Conservation (phyloP, 1,140 invertebrate genomes). For the Drosophila miranda region DNA sequence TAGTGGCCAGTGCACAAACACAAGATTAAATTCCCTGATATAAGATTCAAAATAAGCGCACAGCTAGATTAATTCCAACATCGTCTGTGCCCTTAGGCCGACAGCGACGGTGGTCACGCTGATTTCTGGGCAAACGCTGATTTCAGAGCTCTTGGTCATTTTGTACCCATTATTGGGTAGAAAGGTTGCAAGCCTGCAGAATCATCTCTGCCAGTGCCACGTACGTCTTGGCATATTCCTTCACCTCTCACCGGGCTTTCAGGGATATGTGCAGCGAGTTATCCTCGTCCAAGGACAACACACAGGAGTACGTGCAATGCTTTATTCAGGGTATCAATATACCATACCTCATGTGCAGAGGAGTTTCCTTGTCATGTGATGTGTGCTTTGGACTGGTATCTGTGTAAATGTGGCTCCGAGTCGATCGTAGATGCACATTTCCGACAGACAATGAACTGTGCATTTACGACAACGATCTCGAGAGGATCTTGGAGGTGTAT, state of each 20-base stretch:
- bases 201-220: not conserved
- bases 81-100: too few species aligned
- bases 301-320: slow-evolving; percentile 32
- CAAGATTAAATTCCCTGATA: too few species aligned
- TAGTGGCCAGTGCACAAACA: too few species aligned
- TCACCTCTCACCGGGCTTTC: slow-evolving; percentile 57
- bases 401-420: not conserved
- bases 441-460: slow-evolving; percentile 33
- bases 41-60: too few species aligned
- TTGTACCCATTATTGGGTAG: too few species aligned
- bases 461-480: slow-evolving; percentile 36
- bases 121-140: too few species aligned
- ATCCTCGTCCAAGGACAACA: not conserved
- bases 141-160: too few species aligned
- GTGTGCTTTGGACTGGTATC: not conserved
- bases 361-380: not conserved
- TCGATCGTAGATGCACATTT: slow-evolving; percentile 51
- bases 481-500: not conserved
- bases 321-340: slow-evolving; percentile 49
- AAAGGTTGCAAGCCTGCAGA: too few species aligned
- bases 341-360: not conserved
- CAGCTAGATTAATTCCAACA: too few species aligned
- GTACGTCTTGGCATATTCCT: slow-evolving; percentile 59
- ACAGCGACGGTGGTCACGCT: too few species aligned
- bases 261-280: slow-evolving; percentile 38